Conservation (phyloP, 2,888 invertebrate species). For the Morinoia aosen region DNA sequence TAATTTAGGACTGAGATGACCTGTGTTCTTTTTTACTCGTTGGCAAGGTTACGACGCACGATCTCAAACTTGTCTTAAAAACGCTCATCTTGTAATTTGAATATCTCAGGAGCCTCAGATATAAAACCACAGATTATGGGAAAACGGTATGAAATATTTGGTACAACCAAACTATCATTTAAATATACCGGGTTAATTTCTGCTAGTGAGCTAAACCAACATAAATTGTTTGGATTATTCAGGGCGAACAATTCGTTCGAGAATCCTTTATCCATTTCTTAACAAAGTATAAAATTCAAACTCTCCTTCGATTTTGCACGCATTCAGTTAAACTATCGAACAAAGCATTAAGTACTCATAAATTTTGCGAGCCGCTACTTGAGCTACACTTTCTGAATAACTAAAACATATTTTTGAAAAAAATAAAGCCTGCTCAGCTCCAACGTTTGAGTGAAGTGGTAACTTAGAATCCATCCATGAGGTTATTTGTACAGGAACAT, state of each 20-base stretch:
- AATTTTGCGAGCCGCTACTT: neutral
- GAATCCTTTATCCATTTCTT: neutral
- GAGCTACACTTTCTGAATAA: neutral
- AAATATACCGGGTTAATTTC: neutral
- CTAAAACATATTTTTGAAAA: neutral
- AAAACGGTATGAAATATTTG: too few species aligned
- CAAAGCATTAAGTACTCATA: neutral
- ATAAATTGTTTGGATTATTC: neutral
- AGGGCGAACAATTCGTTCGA: too few species aligned
- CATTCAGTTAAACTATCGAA: neutral
- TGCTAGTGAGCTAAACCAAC: neutral
- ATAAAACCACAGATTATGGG: too few species aligned
- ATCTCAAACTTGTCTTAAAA: neutral
- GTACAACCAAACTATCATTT: too few species aligned
- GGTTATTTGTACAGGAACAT: neutral
- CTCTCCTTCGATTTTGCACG: neutral
- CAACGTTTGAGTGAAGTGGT: neutral
- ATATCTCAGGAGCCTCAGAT: too few species aligned
- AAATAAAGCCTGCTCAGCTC: neutral
- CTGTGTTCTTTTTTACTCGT: neutral
- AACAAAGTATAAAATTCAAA: neutral
- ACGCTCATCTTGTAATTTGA: too few species aligned
- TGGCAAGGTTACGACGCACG: neutral
- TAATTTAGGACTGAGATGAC: neutral
- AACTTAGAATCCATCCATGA: neutral